Base-by-base conservation (phyloP, 2,888 invertebrate genomes). In the Teleogryllus oceanicus region DNA sequence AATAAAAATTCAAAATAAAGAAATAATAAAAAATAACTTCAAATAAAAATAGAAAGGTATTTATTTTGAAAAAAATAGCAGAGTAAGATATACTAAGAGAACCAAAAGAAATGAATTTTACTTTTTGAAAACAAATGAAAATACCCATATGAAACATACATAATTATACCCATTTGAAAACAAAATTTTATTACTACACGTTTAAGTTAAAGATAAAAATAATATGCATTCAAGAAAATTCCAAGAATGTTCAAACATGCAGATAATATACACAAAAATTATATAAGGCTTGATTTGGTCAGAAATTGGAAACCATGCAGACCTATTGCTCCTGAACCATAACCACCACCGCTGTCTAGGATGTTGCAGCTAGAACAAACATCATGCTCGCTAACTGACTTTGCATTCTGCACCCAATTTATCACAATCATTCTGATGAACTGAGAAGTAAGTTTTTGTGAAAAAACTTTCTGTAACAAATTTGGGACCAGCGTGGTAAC, bases 1-100 rank as follows among this genome's bases (percentile, higher is more conserved):
- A 77, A 80, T 51, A 50, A 51, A 79, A 75, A 76, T 24, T 50
- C 37, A 37, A 51, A 49, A 77, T 77, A 50, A 77, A 77, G 13
- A 49, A 49, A 77, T n/a, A 20, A n/a, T 76, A 76, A 76, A 78
- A 24, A 51, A 78, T 78, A n/a, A 78, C 20, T 50, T 75, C 21
- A 13, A 51, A 50, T 62, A 20, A 24, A 62, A 62, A 51, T 62
- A 37, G 21, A 76, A 76, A 21, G 37, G 20, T 11, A 24, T 13
- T 76, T 8, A 76, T 24, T 20, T 24, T 76, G 21, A 50, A 79
- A 49, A 49, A n/a, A 2, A 49, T 37, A 62, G n/a, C 8, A 49
- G 4, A 75, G 49, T 37, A 74, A 74, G 2, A 16, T 18, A 77
- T n/a, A 20, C 10, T 1, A 49, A 20, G 74, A 20, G 21, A 74